A percentile compares a stretch with the other conserved stretches of the same genome.
Evolutionary conservation across 2,888 invertebrate genomes (phyloP).

Genomic region (Megastigmus dorsalis): DNA sequence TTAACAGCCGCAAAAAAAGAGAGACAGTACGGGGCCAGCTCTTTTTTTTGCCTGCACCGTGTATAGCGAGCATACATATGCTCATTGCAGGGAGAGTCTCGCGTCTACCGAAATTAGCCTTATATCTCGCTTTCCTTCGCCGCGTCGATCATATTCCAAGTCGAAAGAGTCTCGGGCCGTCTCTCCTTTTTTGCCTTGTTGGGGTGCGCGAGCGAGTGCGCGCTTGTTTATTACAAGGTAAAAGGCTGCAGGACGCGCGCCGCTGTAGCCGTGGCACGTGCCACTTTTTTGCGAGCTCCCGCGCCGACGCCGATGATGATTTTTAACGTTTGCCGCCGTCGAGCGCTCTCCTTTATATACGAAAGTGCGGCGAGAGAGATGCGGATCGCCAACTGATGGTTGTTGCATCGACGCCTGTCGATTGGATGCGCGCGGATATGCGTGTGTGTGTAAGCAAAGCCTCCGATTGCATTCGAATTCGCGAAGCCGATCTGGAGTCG

Average conservation of each 20-base stretch:
- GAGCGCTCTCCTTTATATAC: conserved; percentile 45
- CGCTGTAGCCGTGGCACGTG: conserved; percentile 45
- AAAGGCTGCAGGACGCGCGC: neutral
- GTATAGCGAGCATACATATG: neutral
- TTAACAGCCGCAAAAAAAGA: conserved; percentile 20
- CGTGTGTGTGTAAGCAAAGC: neutral
- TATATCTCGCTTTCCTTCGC: conserved; percentile 38
- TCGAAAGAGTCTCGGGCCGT: neutral
- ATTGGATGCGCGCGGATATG: neutral
- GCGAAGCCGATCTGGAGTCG: neutral
- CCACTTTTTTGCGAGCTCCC: conserved; percentile 49
- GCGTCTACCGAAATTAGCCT: conserved; percentile 38
- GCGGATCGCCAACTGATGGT: conserved; percentile 10
- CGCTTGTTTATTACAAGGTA: conserved; percentile 3
- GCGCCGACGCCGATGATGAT: conserved; percentile 15
- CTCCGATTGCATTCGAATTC: conserved; percentile 17
- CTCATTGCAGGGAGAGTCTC: neutral
- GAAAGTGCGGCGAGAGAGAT: conserved; percentile 40
- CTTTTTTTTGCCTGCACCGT: neutral
- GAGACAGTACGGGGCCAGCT: neutral
- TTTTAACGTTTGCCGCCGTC: conserved; percentile 11
- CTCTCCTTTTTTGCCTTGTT: neutral
- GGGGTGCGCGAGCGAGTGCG: neutral
- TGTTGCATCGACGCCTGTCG: neutral
- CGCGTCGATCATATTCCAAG: conserved; percentile 9